These are phyloP conservation scores for Trichogramma evanescens DNA, from an alignment of 2,888 invertebrate species.

Conservation along the genomic window DNA sequence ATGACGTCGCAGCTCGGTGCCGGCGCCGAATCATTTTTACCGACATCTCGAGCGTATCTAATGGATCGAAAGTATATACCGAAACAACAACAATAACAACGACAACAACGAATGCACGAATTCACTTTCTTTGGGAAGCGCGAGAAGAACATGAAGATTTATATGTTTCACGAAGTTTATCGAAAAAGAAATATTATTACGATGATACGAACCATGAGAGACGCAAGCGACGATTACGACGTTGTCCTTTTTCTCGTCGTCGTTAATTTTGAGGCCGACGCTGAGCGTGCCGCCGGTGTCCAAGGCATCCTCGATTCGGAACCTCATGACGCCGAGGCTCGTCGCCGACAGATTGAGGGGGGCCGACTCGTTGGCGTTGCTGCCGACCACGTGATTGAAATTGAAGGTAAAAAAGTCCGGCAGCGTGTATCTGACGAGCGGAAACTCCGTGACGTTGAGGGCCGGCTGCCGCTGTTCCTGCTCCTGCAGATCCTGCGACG, in stretches of 20 bases:
- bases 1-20: no score
- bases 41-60: no score
- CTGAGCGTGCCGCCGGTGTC: conserved; percentile 78
- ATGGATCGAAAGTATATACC: no score
- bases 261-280: conserved; percentile 62
- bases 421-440: conserved; percentile 56
- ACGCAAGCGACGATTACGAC: conserved; percentile 49
- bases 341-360: conserved; percentile 62
- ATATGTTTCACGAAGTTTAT: no score
- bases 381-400: conserved; percentile 62
- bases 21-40: no score
- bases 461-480: no score
- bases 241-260: conserved; percentile 22
- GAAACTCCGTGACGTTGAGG: conserved; percentile 26
- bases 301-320: conserved; percentile 61
- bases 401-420: conserved; percentile 71
- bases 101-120: no score
- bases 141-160: no score
- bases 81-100: no score
- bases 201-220: conserved; percentile 41
- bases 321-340: conserved; percentile 60
- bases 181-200: no score
- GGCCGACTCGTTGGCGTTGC: conserved; percentile 56
- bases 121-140: no score
- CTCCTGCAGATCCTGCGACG: no score